Percentiles rank a stretch among this genome's conserved stretches.
Conservation (phyloP, 2,797 vertebrate species). For the Decapterus maruadsi region DNA sequence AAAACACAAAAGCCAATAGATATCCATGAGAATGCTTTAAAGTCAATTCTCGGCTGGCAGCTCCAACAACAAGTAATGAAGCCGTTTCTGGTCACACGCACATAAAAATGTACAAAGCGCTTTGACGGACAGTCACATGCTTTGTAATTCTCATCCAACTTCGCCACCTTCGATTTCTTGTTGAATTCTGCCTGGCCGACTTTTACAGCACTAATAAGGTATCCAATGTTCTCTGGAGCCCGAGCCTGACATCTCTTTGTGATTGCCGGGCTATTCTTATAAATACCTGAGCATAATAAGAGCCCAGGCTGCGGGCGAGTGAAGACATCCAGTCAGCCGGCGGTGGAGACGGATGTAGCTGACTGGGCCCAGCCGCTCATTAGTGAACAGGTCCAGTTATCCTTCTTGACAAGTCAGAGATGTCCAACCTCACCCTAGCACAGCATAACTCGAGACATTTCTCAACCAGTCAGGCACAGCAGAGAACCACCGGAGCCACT, state of each 20-base stretch:
- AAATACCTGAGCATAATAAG: conserved; percentile 70
- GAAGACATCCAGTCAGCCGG: conserved; percentile 56
- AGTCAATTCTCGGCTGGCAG: conserved; percentile 22
- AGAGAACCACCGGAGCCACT: conserved; percentile 36
- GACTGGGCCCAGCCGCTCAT: conserved; percentile 67
- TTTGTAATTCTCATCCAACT: conserved; percentile 43
- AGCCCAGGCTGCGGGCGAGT: conserved; percentile 46
- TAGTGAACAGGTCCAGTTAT: conserved; percentile 70
- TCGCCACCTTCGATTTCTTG: conserved; percentile 38
- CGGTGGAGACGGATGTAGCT: conserved; percentile 42
- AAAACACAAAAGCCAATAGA: conserved; percentile 36
- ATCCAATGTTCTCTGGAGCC: conserved; percentile 43
- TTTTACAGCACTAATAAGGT: conserved; percentile 65
- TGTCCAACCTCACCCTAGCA: conserved; percentile 54
- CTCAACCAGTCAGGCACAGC: conserved; percentile 43
- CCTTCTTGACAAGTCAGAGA: conserved; percentile 58
- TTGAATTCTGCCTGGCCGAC: conserved; percentile 48
- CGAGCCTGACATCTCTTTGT: conserved; percentile 45
- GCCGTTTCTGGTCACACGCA: conserved; percentile 20
- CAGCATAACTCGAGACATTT: conserved; percentile 55
- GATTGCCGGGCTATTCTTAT: conserved; percentile 56
- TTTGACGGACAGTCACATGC: conserved; percentile 33
- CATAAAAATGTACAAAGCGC: conserved; percentile 4
- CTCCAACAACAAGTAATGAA: conserved; percentile 36
- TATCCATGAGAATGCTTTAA: conserved; percentile 27